These are phyloP conservation scores for Corydoras sp. DNA, from an alignment of 2,113 vertebrate genomes.

Conservation along the genomic window DNA sequence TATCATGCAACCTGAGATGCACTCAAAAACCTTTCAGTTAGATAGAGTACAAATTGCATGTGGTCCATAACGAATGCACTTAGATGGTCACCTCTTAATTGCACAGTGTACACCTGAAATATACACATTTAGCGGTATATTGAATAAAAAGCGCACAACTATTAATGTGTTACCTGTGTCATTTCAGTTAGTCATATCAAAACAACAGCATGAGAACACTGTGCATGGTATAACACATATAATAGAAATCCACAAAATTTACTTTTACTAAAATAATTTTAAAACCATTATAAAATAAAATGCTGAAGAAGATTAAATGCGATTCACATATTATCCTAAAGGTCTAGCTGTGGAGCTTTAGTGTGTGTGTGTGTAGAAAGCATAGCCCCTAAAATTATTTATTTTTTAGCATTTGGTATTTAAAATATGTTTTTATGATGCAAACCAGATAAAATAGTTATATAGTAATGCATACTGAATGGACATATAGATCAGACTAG, in stretches of 20 bases:
- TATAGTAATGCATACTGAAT: too few species aligned
- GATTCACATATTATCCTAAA: background rate
- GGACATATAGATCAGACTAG: too few species aligned
- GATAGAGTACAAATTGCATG: conserved; percentile 32
- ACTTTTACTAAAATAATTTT: background rate
- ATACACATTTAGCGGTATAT: background rate
- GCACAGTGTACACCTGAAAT: background rate
- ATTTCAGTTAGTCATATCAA: conserved; percentile 6
- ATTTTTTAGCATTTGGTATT: too few species aligned
- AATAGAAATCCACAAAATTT: conserved; percentile 1
- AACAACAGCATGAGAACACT: conserved; percentile 25
- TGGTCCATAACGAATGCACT: background rate
- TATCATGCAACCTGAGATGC: conserved; percentile 6
- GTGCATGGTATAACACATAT: conserved; percentile 24
- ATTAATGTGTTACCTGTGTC: conserved; percentile 2
- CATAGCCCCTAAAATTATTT: background rate
- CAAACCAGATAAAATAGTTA: too few species aligned
- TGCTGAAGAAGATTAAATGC: background rate
- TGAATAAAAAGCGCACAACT: conserved; percentile 3
- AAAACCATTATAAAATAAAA: background rate
- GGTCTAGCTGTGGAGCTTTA: background rate
- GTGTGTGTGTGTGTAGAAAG: background rate
- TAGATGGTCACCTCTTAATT: background rate
- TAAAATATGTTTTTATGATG: background rate
- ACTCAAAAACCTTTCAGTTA: conserved; percentile 22